These are phyloP conservation scores for Arrhopalites spinosus DNA, from an alignment of 2,888 invertebrate genomes.

Conservation along the genomic window DNA sequence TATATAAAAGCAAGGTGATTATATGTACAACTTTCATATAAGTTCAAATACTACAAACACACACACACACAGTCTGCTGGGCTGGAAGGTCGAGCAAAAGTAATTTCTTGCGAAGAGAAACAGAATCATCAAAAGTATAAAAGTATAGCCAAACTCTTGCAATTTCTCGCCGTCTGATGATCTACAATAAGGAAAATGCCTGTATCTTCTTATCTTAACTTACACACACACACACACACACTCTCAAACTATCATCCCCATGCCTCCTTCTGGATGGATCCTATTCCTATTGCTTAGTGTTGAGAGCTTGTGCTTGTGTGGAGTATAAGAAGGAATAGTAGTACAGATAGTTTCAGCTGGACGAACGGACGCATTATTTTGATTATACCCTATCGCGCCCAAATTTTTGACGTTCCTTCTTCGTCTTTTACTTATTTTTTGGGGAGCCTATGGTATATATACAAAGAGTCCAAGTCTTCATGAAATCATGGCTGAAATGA, in stretches of 20 bases:
- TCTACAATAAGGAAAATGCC: conserved; percentile 46
- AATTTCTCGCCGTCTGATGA: conserved; percentile 48
- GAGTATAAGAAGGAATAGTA: background rate
- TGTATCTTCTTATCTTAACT: conserved; percentile 45
- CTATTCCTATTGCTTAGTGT: background rate
- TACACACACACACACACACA: conserved; percentile 29
- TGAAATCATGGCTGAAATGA: conserved; percentile 30
- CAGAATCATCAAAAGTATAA: conserved; percentile 50
- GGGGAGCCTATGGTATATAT: too few species aligned
- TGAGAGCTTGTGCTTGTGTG: background rate
- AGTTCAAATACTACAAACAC: too few species aligned
- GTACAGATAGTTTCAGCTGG: conserved; percentile 4
- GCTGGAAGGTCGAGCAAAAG: conserved; percentile 42
- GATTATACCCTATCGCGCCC: conserved; percentile 42
- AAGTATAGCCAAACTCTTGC: conserved; percentile 46
- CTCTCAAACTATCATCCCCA: background rate
- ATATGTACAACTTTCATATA: background rate
- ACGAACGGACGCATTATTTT: conserved; percentile 37
- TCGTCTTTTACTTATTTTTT: background rate
- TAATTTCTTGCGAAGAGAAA: conserved; percentile 50
- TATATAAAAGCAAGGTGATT: background rate
- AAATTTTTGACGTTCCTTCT: conserved; percentile 43
- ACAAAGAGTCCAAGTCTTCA: conserved; percentile 1
- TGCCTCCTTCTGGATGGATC: background rate
- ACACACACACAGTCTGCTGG: background rate